phyloP scores from a whole-genome alignment of 1,140 invertebrate species.

The Drosophila kikkawai region DNA sequence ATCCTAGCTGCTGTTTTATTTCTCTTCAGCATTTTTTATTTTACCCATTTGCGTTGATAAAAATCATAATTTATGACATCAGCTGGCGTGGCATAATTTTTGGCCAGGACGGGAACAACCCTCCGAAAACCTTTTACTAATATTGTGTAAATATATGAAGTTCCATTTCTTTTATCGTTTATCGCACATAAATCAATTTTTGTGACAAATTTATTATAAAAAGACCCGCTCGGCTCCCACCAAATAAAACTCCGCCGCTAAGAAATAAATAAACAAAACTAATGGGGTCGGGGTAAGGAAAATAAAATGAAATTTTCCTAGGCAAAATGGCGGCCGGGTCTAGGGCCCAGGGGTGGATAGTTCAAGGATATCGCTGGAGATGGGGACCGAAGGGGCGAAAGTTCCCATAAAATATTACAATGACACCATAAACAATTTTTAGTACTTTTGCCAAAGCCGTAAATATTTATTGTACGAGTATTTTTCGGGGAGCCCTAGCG shows the following conservation, averaged over 20 bases:
- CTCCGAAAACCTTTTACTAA: slow-evolving; percentile 44
- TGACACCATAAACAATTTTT: slow-evolving; percentile 84
- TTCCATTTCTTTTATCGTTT: slow-evolving; percentile 78
- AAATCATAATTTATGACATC: slow-evolving; percentile 84
- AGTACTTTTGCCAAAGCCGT: slow-evolving; percentile 77
- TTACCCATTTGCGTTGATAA: slow-evolving; percentile 82
- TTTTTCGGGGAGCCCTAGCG: slow-evolving; percentile 22
- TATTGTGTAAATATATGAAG: slow-evolving; percentile 65
- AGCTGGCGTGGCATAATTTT: slow-evolving; percentile 74
- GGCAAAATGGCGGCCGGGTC: slow-evolving; percentile 26
- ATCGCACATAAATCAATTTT: slow-evolving; percentile 84
- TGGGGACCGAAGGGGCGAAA: slow-evolving; percentile 39
- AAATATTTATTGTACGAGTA: slow-evolving; percentile 77
- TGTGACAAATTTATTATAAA: slow-evolving; percentile 84
- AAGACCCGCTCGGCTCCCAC: slow-evolving; percentile 51
- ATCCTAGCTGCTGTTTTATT: slow-evolving; percentile 53
- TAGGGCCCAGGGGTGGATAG: slow-evolving; percentile 14
- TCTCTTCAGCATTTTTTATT: slow-evolving; percentile 67
- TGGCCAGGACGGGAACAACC: slow-evolving; percentile 24
- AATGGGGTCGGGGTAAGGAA: slow-evolving; percentile 19
- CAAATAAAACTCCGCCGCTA: slow-evolving; percentile 32
- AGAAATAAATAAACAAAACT: slow-evolving; percentile 45
- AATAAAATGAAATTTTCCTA: slow-evolving; percentile 50
- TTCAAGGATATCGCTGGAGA: neutral
- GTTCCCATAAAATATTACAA: slow-evolving; percentile 82